Evolutionary conservation across 1,140 invertebrate genomes (phyloP).

Genomic region (Atta texana): DNA sequence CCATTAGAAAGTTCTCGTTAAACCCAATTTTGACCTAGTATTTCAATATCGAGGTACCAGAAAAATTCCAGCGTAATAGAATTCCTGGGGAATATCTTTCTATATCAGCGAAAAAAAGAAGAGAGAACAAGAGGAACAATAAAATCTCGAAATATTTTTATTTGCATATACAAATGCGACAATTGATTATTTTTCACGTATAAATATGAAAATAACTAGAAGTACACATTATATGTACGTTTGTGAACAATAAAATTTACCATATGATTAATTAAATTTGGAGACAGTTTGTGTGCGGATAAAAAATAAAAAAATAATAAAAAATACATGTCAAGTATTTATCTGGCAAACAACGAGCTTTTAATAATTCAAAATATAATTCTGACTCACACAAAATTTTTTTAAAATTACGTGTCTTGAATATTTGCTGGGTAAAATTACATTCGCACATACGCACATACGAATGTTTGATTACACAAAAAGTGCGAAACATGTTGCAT

Average conservation of each 20-base stretch:
- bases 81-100: slow-evolving; percentile 43
- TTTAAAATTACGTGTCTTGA: neutral
- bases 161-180: neutral
- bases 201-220: neutral
- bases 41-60: slow-evolving; percentile 46
- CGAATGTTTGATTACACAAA: neutral
- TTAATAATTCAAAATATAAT: neutral
- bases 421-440: neutral
- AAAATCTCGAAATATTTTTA: slow-evolving; percentile 22
- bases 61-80: slow-evolving; percentile 41
- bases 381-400: neutral
- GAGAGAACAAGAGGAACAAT: neutral
- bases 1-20: slow-evolving; percentile 17
- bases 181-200: slow-evolving; percentile 20
- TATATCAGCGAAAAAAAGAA: neutral
- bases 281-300: neutral
- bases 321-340: slow-evolving; percentile 2
- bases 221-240: neutral
- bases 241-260: neutral
- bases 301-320: slow-evolving; percentile 2
- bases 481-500: neutral
- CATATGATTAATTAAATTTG: slow-evolving; percentile 11
- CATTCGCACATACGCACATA: neutral
- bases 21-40: slow-evolving; percentile 49
- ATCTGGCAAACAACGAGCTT: neutral